Base-by-base conservation (phyloP, 2,888 invertebrate species). In the Thyatira batis region DNA sequence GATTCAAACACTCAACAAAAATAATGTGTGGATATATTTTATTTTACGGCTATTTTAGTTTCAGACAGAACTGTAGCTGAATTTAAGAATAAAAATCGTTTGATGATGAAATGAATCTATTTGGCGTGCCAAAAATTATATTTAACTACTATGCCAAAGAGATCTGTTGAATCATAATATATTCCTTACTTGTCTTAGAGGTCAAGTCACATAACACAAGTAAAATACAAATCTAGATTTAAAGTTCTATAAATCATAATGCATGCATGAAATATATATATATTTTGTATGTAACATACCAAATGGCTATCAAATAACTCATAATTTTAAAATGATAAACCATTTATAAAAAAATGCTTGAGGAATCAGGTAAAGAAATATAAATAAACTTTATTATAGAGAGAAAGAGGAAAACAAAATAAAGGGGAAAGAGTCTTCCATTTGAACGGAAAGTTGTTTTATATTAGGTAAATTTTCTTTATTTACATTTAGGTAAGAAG, bases 381-480 rank as follows among this genome's bases (percentile, higher is more conserved):
- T 73, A 76, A 76, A 76, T 75, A 78, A 74, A 78, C 61, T 73
- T 73, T 70, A 67, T 72, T 75, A 71, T 69, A 65, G 56, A 76
- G 64, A 64, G 69, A 70, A 78, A 75, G 73, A 72, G 70, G 73
- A 72, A 80, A 78, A 77, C 65, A 67, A 73, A 71, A 75, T 78
- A 76, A 80, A 79, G 73, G 75, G 76, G 73, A 69, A 74, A 66
- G 67, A 63, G 71, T 63, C 64, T 73, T 78, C 75, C 73, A 75
- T 78, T 80, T 74, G 73, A 76, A 76, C 76, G 68, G 73, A 78
- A 81, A 80, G 79, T 80, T 80, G 73, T 78, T 79, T 72, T 64
- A 71, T 68, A 67, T 72, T 73, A 73, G 72, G 76, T 68, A 78
- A 78, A 76, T 79, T 78, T 79, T 73, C 73, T 78, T 78, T 79